Percentiles rank a stretch among this genome's conserved stretches.
phyloP scores from a whole-genome alignment of 1,140 invertebrate species.

The Zaprionus ornatus region DNA sequence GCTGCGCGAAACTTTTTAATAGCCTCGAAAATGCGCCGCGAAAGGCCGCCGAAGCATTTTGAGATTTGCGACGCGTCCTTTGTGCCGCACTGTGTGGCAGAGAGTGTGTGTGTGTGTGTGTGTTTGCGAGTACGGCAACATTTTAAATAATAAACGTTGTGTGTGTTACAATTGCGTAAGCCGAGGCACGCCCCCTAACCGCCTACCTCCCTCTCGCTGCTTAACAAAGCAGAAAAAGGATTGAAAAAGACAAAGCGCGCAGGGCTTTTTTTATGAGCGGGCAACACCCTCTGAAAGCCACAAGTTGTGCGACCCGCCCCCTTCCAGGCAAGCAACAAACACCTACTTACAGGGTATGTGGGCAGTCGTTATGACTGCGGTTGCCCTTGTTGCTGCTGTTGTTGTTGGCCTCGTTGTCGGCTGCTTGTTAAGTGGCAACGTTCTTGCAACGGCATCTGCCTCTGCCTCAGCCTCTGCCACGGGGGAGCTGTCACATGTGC shows the following conservation, averaged over 20 bases:
- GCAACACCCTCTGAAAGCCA: background rate
- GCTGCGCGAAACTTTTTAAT: constrained; percentile 59
- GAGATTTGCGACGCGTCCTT: constrained; percentile 37
- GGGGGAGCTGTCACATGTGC: constrained; percentile 32
- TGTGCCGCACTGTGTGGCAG: background rate
- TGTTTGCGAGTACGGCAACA: constrained; percentile 18
- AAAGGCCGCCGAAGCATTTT: constrained; percentile 49
- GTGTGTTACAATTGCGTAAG: constrained; percentile 30
- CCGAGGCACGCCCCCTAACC: background rate
- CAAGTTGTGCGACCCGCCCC: background rate
- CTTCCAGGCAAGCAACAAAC: background rate
- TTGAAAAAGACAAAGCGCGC: constrained; percentile 14
- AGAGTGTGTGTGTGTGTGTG: background rate
- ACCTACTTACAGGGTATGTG: constrained; percentile 21
- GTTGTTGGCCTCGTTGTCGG: constrained; percentile 8
- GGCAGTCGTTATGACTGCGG: constrained; percentile 11
- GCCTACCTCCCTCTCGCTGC: background rate
- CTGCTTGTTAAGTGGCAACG: constrained; percentile 50
- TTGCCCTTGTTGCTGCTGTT: constrained; percentile 19
- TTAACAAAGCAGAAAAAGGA: constrained; percentile 10
- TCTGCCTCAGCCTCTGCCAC: background rate
- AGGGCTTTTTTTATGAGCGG: background rate
- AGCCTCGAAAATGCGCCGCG: constrained; percentile 51
- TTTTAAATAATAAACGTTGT: constrained; percentile 42
- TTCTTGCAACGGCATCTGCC: constrained; percentile 7